phyloP scores from a whole-genome alignment of 1,140 invertebrate species.

The Brachionus koreanus region DNA sequence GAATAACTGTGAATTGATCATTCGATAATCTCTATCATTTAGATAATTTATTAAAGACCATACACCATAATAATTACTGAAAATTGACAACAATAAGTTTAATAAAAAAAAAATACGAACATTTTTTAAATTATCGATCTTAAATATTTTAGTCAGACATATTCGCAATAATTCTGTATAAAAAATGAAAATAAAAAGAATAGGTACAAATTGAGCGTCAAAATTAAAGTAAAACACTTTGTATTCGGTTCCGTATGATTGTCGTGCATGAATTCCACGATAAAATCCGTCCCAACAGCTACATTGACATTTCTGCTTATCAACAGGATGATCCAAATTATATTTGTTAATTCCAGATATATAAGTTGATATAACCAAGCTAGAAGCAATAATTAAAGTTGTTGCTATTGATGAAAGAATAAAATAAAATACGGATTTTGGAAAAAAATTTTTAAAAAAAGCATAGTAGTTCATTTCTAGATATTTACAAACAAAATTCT shows the following conservation, averaged over 20 bases:
- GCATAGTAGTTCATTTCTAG: too few species aligned
- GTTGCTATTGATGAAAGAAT: not conserved
- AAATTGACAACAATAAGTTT: conserved; percentile 28
- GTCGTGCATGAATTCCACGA: not conserved
- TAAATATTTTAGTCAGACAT: not conserved
- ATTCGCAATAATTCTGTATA: not conserved
- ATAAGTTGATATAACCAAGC: not conserved
- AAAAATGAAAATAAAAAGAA: conserved; percentile 22
- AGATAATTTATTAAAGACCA: conserved; percentile 31
- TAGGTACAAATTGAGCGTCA: not conserved
- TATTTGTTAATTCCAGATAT: conserved; percentile 4
- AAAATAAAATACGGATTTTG: not conserved
- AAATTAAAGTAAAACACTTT: conserved; percentile 35
- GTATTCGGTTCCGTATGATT: not conserved
- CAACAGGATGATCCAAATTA: not conserved
- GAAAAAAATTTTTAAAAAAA: not conserved
- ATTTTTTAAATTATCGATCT: not conserved
- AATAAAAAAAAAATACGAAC: not conserved
- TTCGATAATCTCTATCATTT: conserved; percentile 41
- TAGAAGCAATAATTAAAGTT: not conserved
- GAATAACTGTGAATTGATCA: conserved; percentile 35
- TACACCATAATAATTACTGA: conserved; percentile 13
- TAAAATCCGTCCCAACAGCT: conserved; percentile 39
- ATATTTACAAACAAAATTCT: too few species aligned
- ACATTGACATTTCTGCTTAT: conserved; percentile 9